Conservation (phyloP, 2,888 invertebrate genomes). For the Drosophila meridiana region DNA sequence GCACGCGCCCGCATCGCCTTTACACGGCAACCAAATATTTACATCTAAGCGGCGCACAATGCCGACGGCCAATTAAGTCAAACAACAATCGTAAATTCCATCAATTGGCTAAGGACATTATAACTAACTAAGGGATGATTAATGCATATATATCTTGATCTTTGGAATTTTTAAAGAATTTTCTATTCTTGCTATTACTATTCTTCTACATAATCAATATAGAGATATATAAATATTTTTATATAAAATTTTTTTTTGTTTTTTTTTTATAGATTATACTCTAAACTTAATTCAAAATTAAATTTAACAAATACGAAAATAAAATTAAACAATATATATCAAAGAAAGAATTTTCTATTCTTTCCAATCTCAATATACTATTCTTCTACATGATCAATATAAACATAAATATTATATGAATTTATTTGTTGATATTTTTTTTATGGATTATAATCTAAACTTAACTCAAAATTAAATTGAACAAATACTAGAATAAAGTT, state of each 20-base stretch:
- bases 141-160: background rate
- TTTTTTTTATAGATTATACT: too few relatives aligned
- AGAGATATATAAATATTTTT: too few relatives aligned
- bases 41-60: conserved; percentile 27
- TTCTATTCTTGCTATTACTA: background rate
- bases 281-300: too few relatives aligned
- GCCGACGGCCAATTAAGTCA: conserved; percentile 45
- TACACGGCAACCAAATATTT: conserved; percentile 63
- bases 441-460: background rate
- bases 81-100: conserved; percentile 41
- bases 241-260: background rate
- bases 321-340: too few relatives aligned
- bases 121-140: background rate
- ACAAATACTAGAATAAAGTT: background rate
- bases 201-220: background rate
- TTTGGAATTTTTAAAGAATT: background rate
- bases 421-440: background rate
- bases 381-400: too few relatives aligned
- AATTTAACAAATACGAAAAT: too few relatives aligned
- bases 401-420: too few relatives aligned
- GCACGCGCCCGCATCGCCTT: conserved; percentile 61
- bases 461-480: background rate
- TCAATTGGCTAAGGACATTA: conserved; percentile 4
- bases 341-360: too few relatives aligned
- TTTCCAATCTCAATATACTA: too few relatives aligned